A percentile compares a stretch with the other conserved stretches of the same genome.
phyloP scores from a whole-genome alignment of 2,113 vertebrate species.

The Gallinago undulata region DNA sequence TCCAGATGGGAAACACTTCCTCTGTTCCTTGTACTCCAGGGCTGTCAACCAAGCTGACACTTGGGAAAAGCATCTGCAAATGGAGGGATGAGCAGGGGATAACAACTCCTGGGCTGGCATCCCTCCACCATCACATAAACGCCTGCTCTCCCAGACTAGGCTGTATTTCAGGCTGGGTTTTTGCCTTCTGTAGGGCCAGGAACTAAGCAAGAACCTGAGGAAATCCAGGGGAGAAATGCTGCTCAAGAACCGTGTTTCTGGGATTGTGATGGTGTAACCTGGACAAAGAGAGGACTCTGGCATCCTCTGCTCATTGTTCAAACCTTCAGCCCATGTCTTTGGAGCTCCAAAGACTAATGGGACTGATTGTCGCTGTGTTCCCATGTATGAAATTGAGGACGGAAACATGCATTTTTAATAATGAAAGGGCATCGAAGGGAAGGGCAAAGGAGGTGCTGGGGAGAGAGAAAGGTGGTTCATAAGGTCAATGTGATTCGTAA shows the following conservation, averaged over 20 bases:
- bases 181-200: neutral
- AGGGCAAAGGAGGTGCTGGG: neutral
- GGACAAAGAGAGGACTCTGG: neutral
- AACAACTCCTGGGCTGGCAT: neutral
- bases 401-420: slow-evolving; percentile 14
- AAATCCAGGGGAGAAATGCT: neutral
- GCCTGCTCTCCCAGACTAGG: neutral
- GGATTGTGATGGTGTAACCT: neutral
- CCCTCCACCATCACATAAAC: neutral
- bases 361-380: slow-evolving; percentile 5
- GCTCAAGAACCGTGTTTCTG: neutral
- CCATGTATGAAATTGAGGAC: slow-evolving; percentile 4
- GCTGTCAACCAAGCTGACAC: neutral
- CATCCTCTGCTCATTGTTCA: neutral
- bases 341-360: neutral
- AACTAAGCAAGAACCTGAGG: neutral
- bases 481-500: slow-evolving; percentile 2
- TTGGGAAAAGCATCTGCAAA: neutral
- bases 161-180: neutral
- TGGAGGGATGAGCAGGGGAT: neutral
- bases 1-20: neutral
- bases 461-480: neutral
- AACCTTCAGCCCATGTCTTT: neutral
- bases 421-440: neutral
- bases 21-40: neutral